Conservation (phyloP, 1,140 invertebrate species). For the Neodiprion fabricii region DNA sequence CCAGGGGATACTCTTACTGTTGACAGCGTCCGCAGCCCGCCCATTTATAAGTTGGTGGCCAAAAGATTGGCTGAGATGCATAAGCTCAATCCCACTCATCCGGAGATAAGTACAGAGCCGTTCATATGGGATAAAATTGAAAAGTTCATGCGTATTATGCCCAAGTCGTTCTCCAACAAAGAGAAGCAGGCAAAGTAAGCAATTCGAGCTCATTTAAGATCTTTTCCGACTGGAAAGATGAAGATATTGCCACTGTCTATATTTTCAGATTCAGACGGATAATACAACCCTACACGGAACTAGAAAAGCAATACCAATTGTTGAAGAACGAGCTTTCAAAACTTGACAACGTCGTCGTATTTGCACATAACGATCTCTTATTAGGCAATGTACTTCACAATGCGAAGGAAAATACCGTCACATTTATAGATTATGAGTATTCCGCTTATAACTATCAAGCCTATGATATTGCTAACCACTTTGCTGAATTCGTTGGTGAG, state of each 20-base stretch:
- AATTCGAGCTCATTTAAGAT: not conserved
- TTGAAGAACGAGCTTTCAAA: constrained; percentile 72
- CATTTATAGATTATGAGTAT: constrained; percentile 99
- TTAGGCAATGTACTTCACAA: constrained; percentile 92
- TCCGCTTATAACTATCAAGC: constrained; percentile 93
- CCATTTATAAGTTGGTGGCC: constrained; percentile 80
- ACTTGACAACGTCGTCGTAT: constrained; percentile 84
- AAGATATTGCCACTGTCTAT: constrained; percentile 21
- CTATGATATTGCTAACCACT: constrained; percentile 98
- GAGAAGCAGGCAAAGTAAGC: constrained; percentile 70
- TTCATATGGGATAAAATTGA: constrained; percentile 78
- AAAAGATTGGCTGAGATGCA: constrained; percentile 84
- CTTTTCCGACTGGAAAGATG: constrained; percentile 5
- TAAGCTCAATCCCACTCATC: constrained; percentile 61
- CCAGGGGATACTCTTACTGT: constrained; percentile 80
- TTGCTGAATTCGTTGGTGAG: constrained; percentile 95
- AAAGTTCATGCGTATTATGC: constrained; percentile 77
- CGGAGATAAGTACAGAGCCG: constrained; percentile 58
- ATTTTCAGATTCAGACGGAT: constrained; percentile 72
- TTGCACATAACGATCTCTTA: constrained; percentile 97
- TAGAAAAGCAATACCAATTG: constrained; percentile 74
- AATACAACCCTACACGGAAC: constrained; percentile 69
- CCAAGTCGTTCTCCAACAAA: constrained; percentile 68
- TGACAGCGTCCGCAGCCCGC: constrained; percentile 71
- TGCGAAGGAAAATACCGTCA: constrained; percentile 72